Base-by-base conservation (phyloP, 2,113 vertebrate species). In the Lucifuga dentata region DNA sequence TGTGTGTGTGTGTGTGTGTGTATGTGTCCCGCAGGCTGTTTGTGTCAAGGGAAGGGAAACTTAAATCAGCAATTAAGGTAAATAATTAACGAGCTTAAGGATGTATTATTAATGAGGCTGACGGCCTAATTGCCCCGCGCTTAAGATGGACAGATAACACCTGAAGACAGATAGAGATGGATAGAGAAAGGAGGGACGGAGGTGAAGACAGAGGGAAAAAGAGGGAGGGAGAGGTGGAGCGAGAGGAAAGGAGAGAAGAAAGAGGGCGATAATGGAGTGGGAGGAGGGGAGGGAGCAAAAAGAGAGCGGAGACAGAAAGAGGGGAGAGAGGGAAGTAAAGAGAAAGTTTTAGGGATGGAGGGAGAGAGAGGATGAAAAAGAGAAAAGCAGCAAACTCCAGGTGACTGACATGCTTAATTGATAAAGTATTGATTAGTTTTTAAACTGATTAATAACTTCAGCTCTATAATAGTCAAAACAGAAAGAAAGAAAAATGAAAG, bases 71-170 rank as follows among this genome's bases (percentile, higher is more conserved):
- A 95, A 95, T 96, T 96, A 95, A 91, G 92, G 95, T 98, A 89
- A 97, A 98, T 97, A 95, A 98, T 98, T 97, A 95, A 98, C 88
- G 87, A 79, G 75, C 0, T 68, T 11, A 51, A 33, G 50, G 73
- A 94, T 98, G 93, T 95, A 96, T 96, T 95, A 96, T 95, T 96
- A 89, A 97, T 97, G 94, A 94, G 94, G 91, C 87, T 75, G 88
- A 90, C 73, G 86, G 82, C 86, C 78, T 92, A 93, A 96, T 94
- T 94, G 93, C 77, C 92, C 90, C 82, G 83, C 12, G 83, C 91
- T 91, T 84, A 86, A 90, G 68, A 69, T 74, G 8, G 65, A 66
- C 76, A 81, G 78, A 81, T 67, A 84, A 79, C 78, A 87, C 86
- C 82, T 86, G 78, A 78, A 92, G 92, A 91, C 81, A 90, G 17